These are phyloP conservation scores for Bombus pyrosoma DNA, from an alignment of 1,140 invertebrate species.

Conservation along the genomic window DNA sequence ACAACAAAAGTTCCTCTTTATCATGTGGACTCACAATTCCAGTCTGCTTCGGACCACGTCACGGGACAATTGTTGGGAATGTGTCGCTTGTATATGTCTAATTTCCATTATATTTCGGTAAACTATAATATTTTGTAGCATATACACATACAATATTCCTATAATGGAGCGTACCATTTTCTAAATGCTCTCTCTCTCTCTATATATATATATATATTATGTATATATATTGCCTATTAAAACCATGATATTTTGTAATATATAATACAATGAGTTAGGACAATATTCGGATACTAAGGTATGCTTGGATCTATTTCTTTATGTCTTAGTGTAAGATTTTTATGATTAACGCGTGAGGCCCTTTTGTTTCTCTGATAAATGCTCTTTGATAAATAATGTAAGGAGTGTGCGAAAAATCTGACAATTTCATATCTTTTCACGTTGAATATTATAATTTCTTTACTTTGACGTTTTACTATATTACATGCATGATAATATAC, in stretches of 20 bases:
- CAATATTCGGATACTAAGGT: not conserved
- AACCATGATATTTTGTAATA: not conserved
- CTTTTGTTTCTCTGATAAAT: not conserved
- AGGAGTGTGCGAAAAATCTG: not conserved
- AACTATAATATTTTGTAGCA: not conserved
- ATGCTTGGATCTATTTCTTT: not conserved
- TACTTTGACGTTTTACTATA: not conserved
- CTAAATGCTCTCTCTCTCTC: too few relatives aligned
- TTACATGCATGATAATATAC: not conserved
- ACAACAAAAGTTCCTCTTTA: conserved; percentile 81
- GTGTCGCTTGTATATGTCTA: conserved; percentile 4
- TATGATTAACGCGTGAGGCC: too few relatives aligned
- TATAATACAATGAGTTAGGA: not conserved
- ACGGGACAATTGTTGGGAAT: conserved; percentile 67
- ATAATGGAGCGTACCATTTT: not conserved
- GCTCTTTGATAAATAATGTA: too few relatives aligned
- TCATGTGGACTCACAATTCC: conserved; percentile 63
- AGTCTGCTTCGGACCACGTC: conserved; percentile 66
- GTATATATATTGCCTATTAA: not conserved
- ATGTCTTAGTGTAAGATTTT: not conserved
- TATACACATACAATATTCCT: not conserved
- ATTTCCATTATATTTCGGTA: not conserved
- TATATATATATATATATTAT: too few relatives aligned
- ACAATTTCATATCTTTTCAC: not conserved
- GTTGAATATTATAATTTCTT: not conserved